Base-by-base conservation (phyloP, 2,113 vertebrate genomes). In the Corythaixoides concolor region DNA sequence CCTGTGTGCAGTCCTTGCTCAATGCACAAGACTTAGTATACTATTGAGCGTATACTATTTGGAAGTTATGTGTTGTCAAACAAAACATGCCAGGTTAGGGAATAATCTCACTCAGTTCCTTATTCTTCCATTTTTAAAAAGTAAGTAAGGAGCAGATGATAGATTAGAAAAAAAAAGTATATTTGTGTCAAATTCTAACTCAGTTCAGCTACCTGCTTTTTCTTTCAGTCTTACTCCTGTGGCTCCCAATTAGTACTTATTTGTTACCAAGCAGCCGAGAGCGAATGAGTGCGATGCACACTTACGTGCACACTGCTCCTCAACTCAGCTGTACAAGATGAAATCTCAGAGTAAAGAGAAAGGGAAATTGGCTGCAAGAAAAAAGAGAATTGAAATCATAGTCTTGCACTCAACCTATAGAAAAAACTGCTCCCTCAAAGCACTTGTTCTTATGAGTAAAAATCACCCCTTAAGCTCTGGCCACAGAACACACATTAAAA, bases 231-330 rank as follows among this genome's bases (percentile, higher is more conserved):
- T 64, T 56, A 33, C 32, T 91, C 45, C 27, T 66, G 20, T 56
- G 68, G 50, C 60, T 87, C 53, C 24, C 63, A 89, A 82, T 59
- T 53, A 73, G 49, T 83, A 69, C 60, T 75, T 93, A 49, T 47
- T 62, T 69, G 81, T 95, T 96, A 93, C 88, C 79, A 90, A 93
- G 92, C 85, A 92, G 88, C 90, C 93, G 47, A 90, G 23, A 77
- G 16, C 28, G 80, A 82, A 85, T 91, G 53, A 92, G 60, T 49
- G 19, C 90, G 53, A 62, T 58, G 67, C 82, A 87, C 72, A 59
- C 72, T 89, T 93, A 89, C 26, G 59, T 62, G 72, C 55, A 76
- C 23, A 32, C 55, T 79, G 88, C 47, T 95, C 63, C 88, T 80
- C 62, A 84, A 26, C 41, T 62, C 47, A 64, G 49, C 59, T 58